Conservation (phyloP, 64 coral and sea anemone genomes). For the Dendrophyllia cribrosa region DNA sequence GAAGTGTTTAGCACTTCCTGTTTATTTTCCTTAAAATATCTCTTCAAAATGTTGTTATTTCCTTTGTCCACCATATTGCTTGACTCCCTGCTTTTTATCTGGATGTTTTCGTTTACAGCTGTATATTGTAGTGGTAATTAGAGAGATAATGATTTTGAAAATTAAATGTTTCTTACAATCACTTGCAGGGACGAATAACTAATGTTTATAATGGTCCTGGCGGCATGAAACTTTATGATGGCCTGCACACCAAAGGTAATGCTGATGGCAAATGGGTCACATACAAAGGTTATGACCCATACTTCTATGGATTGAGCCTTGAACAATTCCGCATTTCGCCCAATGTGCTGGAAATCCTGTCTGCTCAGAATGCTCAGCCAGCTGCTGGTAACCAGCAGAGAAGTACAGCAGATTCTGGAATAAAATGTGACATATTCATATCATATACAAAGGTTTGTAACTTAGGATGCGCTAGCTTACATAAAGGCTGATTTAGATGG, state of each 20-base stretch:
- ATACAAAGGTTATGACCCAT: conserved; percentile 48
- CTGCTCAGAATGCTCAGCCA: conserved; percentile 51
- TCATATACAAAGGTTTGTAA: conserved; percentile 84
- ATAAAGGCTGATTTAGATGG: too few relatives aligned
- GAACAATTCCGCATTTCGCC: conserved; percentile 85
- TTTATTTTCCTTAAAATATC: too few relatives aligned
- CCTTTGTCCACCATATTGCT: too few relatives aligned
- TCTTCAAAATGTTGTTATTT: too few relatives aligned
- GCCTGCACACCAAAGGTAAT: conserved; percentile 74
- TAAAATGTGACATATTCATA: conserved; percentile 83
- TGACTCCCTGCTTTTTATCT: too few relatives aligned
- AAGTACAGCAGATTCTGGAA: not conserved
- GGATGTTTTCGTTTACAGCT: too few relatives aligned
- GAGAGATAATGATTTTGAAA: not conserved
- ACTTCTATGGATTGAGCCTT: conserved; percentile 46
- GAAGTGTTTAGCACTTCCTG: too few relatives aligned
- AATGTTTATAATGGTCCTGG: conserved; percentile 44
- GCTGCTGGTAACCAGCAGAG: conserved; percentile 29
- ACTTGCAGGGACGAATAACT: conserved; percentile 63
- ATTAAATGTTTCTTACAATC: not conserved
- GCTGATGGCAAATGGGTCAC: conserved; percentile 84
- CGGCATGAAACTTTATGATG: conserved; percentile 71
- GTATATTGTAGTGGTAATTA: too few relatives aligned
- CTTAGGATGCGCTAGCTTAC: not conserved
- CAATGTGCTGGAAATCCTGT: conserved; percentile 85